These are phyloP conservation scores for Gymnocheta viridis DNA, from an alignment of 2,888 invertebrate genomes.

Conservation along the genomic window DNA sequence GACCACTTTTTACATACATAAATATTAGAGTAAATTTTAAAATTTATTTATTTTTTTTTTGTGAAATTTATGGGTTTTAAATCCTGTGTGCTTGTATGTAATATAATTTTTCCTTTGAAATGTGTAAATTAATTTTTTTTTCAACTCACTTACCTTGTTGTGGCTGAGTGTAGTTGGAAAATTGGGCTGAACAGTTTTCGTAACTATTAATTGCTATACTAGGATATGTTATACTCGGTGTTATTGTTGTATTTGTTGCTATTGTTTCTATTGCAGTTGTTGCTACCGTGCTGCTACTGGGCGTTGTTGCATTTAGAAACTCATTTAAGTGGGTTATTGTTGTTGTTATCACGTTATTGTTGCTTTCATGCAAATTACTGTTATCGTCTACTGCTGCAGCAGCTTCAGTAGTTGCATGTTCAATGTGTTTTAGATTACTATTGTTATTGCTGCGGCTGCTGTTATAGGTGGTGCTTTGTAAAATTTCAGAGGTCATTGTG, in stretches of 20 bases:
- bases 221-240: conserved; percentile 73
- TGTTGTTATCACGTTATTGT: conserved; percentile 62
- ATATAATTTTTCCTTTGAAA: background rate
- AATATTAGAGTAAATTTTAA: background rate
- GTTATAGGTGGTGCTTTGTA: conserved; percentile 59
- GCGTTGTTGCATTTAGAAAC: conserved; percentile 43
- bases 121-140: background rate
- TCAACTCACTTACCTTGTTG: conserved; percentile 75
- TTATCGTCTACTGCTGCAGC: conserved; percentile 43
- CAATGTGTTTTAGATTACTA: conserved; percentile 22
- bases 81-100: background rate
- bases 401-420: conserved; percentile 29
- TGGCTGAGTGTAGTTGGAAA: conserved; percentile 78
- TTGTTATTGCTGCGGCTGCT: conserved; percentile 27
- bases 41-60: background rate
- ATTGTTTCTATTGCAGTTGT: conserved; percentile 22
- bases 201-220: conserved; percentile 74
- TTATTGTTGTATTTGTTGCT: conserved; percentile 34
- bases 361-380: conserved; percentile 13
- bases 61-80: background rate
- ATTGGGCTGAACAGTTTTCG: conserved; percentile 77
- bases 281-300: conserved; percentile 31
- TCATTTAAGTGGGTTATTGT: conserved; percentile 66
- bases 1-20: too few relatives aligned
- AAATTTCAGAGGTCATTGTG: conserved; percentile 62